These are phyloP conservation scores for Rhyacophila evoluta DNA, from an alignment of 2,888 invertebrate genomes.

Conservation along the genomic window DNA sequence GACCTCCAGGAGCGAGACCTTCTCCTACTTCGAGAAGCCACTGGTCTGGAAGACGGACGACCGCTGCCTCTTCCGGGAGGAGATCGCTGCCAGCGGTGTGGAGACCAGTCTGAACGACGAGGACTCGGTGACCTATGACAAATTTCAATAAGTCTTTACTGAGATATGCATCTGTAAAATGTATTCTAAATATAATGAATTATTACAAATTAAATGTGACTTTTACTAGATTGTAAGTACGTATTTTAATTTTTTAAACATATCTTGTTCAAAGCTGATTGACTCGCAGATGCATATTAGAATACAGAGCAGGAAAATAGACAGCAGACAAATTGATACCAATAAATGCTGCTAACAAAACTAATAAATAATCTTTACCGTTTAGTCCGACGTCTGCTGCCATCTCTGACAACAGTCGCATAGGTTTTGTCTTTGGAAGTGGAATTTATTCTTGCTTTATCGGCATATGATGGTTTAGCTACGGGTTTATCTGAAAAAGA, in stretches of 20 bases:
- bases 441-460: slow-evolving; percentile 68
- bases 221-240: too few relatives aligned
- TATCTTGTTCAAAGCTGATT: too few relatives aligned
- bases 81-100: slow-evolving; percentile 30
- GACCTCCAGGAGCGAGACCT: slow-evolving; percentile 45
- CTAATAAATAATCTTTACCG: too few relatives aligned
- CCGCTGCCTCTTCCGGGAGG: not conserved
- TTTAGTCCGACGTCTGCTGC: slow-evolving; percentile 32
- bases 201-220: too few relatives aligned
- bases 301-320: too few relatives aligned
- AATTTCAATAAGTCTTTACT: too few relatives aligned
- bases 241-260: too few relatives aligned
- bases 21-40: not conserved
- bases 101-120: slow-evolving; percentile 55
- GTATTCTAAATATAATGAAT: too few relatives aligned
- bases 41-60: slow-evolving; percentile 29
- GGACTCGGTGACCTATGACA: slow-evolving; percentile 58
- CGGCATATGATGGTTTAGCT: slow-evolving; percentile 63
- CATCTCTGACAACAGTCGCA: slow-evolving; percentile 55
- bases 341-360: too few relatives aligned
- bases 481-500: slow-evolving; percentile 41
- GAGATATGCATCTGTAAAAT: too few relatives aligned
- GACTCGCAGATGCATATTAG: too few relatives aligned
- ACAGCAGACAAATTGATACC: too few relatives aligned
- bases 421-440: slow-evolving; percentile 57